A percentile compares a stretch with the other conserved stretches of the same genome.
These are phyloP conservation scores for Oreohelix idahoensis DNA, from an alignment of 1,140 invertebrate species.

Conservation along the genomic window DNA sequence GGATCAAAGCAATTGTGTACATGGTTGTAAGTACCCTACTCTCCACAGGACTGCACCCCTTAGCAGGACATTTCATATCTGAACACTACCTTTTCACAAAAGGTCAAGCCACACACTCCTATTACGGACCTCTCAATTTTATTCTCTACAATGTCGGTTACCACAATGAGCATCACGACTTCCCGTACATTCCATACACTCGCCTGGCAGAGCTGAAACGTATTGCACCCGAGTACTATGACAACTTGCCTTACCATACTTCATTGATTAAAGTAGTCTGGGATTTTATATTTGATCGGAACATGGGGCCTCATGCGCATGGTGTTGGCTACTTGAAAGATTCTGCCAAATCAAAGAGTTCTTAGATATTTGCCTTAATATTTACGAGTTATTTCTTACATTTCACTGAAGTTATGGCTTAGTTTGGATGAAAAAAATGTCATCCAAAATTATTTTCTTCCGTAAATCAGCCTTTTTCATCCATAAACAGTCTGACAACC, in stretches of 20 bases:
- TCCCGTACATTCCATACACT: conserved; percentile 70
- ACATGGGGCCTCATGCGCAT: conserved; percentile 67
- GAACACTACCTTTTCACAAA: conserved; percentile 99
- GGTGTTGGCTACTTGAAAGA: conserved; percentile 55
- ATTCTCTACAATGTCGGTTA: conserved; percentile 97
- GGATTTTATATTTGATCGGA: conserved; percentile 69
- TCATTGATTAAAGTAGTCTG: conserved; percentile 84
- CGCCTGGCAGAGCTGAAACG: conserved; percentile 76
- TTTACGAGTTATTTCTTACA: not conserved
- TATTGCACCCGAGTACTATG: conserved; percentile 96
- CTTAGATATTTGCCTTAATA: not conserved
- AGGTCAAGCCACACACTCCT: conserved; percentile 97
- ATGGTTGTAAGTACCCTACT: conserved; percentile 89
- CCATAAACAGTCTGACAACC: no score
- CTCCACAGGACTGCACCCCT: conserved; percentile 96
- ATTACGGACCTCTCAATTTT: conserved; percentile 96
- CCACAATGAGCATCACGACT: conserved; percentile 75
- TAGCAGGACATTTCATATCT: conserved; percentile 98
- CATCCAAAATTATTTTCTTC: no score
- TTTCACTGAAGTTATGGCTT: no score
- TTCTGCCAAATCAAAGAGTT: not conserved
- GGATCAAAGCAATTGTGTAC: conserved; percentile 85
- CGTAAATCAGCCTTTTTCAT: no score
- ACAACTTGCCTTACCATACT: conserved; percentile 91
- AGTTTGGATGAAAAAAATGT: no score